These are phyloP conservation scores for Epinotia brunnichana DNA, from an alignment of 2,888 invertebrate species.

Conservation along the genomic window DNA sequence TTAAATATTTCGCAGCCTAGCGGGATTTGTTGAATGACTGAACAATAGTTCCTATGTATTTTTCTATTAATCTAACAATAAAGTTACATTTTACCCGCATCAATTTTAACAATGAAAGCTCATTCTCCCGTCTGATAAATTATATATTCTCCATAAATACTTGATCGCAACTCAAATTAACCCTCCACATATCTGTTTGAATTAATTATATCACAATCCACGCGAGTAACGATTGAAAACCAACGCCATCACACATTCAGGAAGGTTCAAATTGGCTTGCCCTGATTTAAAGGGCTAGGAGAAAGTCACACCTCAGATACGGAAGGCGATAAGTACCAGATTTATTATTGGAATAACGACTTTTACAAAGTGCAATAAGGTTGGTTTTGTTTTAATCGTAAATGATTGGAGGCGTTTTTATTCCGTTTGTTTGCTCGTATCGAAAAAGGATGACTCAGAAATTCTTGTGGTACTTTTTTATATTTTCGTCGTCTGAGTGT, in stretches of 20 bases:
- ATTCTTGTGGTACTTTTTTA: neutral
- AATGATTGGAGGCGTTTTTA: neutral
- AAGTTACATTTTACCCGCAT: too few relatives aligned
- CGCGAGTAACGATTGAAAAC: neutral
- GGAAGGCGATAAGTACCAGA: neutral
- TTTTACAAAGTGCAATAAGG: neutral
- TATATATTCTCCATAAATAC: slow-evolving; percentile 14
- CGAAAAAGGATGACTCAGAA: neutral
- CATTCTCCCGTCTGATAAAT: neutral
- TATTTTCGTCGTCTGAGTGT: neutral
- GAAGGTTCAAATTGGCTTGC: slow-evolving; percentile 7
- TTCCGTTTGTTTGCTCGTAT: neutral
- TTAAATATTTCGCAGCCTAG: too few relatives aligned
- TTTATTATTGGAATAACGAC: neutral
- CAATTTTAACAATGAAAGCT: neutral
- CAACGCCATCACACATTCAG: neutral
- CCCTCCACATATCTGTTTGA: slow-evolving; percentile 9
- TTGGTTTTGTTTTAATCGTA: neutral
- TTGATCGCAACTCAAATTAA: slow-evolving; percentile 16
- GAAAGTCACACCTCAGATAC: neutral
- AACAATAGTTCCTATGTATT: too few relatives aligned
- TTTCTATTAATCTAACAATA: too few relatives aligned
- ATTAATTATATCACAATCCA: slow-evolving; percentile 17
- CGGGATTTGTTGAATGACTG: too few relatives aligned
- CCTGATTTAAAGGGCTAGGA: neutral